Base-by-base conservation (phyloP, 2,888 invertebrate genomes). In the Ashinkailepas kermadecensis region DNA sequence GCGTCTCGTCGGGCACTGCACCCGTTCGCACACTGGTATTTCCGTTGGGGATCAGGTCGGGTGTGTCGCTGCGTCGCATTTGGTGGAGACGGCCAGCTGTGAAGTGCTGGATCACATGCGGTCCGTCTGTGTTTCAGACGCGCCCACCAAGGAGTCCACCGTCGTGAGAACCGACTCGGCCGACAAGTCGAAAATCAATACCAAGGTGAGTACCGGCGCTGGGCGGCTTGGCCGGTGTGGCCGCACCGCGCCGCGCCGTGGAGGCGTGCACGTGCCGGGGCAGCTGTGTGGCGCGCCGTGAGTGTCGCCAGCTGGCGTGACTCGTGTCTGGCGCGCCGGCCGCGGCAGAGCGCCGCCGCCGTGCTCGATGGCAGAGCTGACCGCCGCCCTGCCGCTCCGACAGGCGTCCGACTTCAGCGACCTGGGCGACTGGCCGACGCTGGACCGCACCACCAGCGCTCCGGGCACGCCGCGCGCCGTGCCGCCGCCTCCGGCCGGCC, bases 341-440 rank as follows among this genome's bases (percentile, higher is more conserved):
- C 39, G 39, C 39, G 1, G 59, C 11, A 59, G 59, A 13, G 59
- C 12, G 59, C 59, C 59, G 59, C 12, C 12, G 11, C 12, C 59
- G 59, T 7, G 59, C 11, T 2, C 65, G 65, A 23, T 65, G 65
- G 0, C 12, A 23, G 65, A 3, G 23, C 65, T 65, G 65, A 65
- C 65, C 0, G 23, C 13, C 62, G 62, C 23, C 0, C 23, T 21
- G 74, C 11, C 74, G 54, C 39, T 15, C 54, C 78, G 39, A 21
- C 90, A 95, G 95, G 93, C 94, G 84, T 93, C 94, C 87, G 93
- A 94, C 88, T 94, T 96, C 89, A 92, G 93, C 85, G 94, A 95
- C 89, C 93, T 93, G 86, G 93, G 94, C 85, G 96, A 96, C 88
- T 97, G 96, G 96, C 96, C 97, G 85, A 92, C 95, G 85, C 90